phyloP scores from a whole-genome alignment of 2,113 vertebrate species.

The Hippocampus abdominalis region DNA sequence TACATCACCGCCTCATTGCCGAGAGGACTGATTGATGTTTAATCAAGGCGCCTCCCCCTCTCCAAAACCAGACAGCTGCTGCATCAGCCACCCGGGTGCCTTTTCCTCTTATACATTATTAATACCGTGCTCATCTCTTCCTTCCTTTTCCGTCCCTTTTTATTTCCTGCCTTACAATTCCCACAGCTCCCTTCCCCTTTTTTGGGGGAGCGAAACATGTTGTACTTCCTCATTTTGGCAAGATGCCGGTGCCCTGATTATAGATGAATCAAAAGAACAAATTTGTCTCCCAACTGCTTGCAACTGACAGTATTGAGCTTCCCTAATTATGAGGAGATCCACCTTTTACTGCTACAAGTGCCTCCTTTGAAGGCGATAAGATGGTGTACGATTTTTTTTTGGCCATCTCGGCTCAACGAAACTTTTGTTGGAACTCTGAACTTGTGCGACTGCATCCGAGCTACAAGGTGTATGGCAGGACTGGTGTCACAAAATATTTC shows the following conservation, averaged over 20 bases:
- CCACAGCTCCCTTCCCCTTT: background rate
- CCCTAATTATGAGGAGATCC: constrained; percentile 17
- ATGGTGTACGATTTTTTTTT: background rate
- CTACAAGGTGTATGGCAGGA: background rate
- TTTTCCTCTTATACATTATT: constrained; percentile 48
- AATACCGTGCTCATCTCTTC: constrained; percentile 34
- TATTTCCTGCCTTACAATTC: constrained; percentile 24
- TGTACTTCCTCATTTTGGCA: constrained; percentile 11
- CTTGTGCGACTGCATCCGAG: background rate
- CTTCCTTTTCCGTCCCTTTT: constrained; percentile 3
- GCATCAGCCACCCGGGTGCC: constrained; percentile 39
- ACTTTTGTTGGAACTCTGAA: background rate
- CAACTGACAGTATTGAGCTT: constrained; percentile 11
- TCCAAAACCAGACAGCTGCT: constrained; percentile 42
- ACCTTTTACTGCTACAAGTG: constrained; percentile 1
- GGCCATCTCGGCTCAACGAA: background rate
- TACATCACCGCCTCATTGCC: constrained; percentile 46
- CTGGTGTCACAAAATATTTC: too few relatives aligned
- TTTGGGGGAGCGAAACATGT: background rate
- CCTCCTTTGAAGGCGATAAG: constrained; percentile 13
- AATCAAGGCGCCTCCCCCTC: background rate
- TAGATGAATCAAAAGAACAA: constrained; percentile 35
- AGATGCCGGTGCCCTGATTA: constrained; percentile 32
- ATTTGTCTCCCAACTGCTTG: constrained; percentile 18
- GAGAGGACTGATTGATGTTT: constrained; percentile 32